These are phyloP conservation scores for Cricetomys ansorgei DNA, from an alignment of 2,113 vertebrate genomes.

Conservation along the genomic window DNA sequence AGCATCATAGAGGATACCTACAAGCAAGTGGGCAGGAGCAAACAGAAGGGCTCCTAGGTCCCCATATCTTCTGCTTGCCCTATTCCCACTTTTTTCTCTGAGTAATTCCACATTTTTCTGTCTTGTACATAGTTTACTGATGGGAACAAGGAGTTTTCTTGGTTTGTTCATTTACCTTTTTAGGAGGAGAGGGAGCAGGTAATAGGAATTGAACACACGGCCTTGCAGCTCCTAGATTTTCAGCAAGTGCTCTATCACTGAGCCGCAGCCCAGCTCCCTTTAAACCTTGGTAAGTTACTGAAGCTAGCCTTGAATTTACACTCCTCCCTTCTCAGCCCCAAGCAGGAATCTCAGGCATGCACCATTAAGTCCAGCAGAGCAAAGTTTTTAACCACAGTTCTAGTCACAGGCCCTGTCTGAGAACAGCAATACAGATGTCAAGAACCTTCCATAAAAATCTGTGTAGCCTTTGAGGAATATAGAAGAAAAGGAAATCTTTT, in stretches of 20 bases:
- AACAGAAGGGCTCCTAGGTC: neutral
- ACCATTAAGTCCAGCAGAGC: neutral
- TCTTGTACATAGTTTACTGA: neutral
- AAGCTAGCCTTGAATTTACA: neutral
- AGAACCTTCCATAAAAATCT: conserved; percentile 21
- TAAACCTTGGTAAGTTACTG: neutral
- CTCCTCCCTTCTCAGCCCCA: neutral
- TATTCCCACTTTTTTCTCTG: neutral
- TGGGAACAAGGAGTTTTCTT: neutral
- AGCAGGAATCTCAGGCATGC: neutral
- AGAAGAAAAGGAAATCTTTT: neutral
- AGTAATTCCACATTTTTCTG: neutral
- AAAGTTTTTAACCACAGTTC: neutral
- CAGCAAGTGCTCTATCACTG: neutral
- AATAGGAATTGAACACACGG: neutral
- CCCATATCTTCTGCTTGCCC: neutral
- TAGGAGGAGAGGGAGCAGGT: neutral
- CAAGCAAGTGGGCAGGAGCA: neutral
- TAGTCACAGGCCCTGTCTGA: neutral
- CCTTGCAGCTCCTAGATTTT: neutral
- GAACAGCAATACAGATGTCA: conserved; percentile 13
- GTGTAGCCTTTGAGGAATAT: neutral
- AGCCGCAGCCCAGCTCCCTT: neutral
- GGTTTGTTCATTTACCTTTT: neutral
- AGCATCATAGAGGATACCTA: neutral